Percentiles rank a stretch among this genome's conserved stretches.
Evolutionary conservation across 2,113 vertebrate species (phyloP).

Genomic region (Morone saxatilis): DNA sequence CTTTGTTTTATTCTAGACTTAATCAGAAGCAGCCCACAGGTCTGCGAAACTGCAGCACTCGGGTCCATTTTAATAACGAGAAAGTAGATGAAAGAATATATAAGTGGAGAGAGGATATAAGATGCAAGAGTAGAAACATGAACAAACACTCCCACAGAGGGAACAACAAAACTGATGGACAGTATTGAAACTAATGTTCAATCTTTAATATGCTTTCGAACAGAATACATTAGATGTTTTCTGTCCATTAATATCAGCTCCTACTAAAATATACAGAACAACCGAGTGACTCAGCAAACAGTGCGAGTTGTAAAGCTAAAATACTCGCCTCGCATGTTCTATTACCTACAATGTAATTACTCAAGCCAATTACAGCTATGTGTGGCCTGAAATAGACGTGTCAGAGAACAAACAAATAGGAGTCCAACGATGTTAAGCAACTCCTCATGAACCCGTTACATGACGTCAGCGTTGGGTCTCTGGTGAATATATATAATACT

Average conservation of each 20-base stretch:
- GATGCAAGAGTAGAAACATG: constrained; percentile 46
- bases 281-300: constrained; percentile 13
- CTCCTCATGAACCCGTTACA: background rate
- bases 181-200: constrained; percentile 8
- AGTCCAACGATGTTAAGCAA: background rate
- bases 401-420: constrained; percentile 34
- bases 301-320: constrained; percentile 4
- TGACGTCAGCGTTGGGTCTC: constrained; percentile 16
- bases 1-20: constrained; percentile 58
- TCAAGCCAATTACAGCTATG: background rate
- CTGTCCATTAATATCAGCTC: constrained; percentile 26
- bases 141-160: constrained; percentile 15
- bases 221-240: background rate
- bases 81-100: constrained; percentile 50
- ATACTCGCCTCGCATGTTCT: background rate
- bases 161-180: constrained; percentile 4
- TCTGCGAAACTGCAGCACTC: constrained; percentile 25
- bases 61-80: constrained; percentile 74
- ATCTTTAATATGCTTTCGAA: constrained; percentile 40
- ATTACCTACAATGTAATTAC: constrained; percentile 19
- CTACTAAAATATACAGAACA: constrained; percentile 3
- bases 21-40: constrained; percentile 62
- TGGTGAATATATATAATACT: constrained; percentile 23
- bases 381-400: constrained; percentile 10
- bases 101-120: constrained; percentile 48